Evolutionary conservation across 2,113 vertebrate species (phyloP).

Genomic region (Entosphenus tridentatus): DNA sequence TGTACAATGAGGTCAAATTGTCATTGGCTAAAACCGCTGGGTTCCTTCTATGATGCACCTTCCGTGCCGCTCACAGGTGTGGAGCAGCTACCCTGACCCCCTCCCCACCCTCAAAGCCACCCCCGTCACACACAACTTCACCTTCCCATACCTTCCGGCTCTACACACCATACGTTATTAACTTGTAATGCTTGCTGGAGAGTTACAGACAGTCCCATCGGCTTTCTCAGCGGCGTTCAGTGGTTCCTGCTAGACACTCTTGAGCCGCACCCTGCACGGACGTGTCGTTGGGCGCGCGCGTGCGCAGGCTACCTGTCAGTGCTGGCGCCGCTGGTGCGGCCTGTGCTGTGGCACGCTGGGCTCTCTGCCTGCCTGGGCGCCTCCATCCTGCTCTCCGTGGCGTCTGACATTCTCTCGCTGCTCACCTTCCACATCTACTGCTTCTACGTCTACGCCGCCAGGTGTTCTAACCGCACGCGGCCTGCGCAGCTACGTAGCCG

Average conservation of each 20-base stretch:
- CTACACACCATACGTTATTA: too few species aligned
- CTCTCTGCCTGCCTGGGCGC: conserved; percentile 66
- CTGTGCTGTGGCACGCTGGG: conserved; percentile 78
- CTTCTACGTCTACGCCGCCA: conserved; percentile 95
- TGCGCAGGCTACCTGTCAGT: conserved; percentile 71
- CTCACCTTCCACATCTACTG: conserved; percentile 98
- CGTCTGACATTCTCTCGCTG: conserved; percentile 66
- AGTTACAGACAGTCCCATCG: neutral
- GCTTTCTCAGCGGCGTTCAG: neutral
- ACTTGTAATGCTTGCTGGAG: neutral
- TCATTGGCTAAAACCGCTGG: too few species aligned
- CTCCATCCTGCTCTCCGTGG: conserved; percentile 58
- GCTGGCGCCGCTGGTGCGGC: conserved; percentile 75
- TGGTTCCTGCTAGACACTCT: too few species aligned
- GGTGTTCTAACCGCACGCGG: conserved; percentile 24
- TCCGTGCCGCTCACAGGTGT: too few species aligned
- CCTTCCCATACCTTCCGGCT: too few species aligned
- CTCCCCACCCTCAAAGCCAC: too few species aligned
- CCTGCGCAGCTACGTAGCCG: neutral
- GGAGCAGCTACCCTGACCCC: too few species aligned
- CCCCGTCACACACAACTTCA: too few species aligned
- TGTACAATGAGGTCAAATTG: too few species aligned
- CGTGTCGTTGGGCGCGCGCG: conserved; percentile 4
- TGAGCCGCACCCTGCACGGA: too few species aligned
- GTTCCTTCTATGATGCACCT: too few species aligned